Evolutionary conservation across 2,113 vertebrate genomes (phyloP), one percentile per base, ranked within the genome.

Genomic region (Varanus salvator): DNA sequence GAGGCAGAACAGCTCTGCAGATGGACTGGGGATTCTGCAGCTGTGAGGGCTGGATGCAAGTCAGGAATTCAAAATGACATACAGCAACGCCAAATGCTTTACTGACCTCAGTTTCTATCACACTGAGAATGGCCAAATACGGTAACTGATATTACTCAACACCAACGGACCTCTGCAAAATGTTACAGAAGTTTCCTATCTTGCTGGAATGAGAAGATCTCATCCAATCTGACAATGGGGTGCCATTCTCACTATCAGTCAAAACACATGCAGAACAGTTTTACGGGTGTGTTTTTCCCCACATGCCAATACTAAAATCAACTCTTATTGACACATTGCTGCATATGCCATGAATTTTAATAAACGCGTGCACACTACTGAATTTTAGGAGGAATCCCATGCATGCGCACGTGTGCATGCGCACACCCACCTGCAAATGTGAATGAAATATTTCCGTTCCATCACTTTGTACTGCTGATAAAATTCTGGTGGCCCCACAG

Each of bases 11-110:
- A 94, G 88, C 95, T 90, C 90, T 85, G 90, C 0, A 74, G 93
- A 90, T 94, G 80, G 94, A 91, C 54, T 89, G 90, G 93, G 90
- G 90, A 88, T 93, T 93, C 89, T 2, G 84, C 84, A 92, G 78
- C 87, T 86, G 57, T 38, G 60, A 92, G 0, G 86, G 83, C 90
- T 93, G 60, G 87, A 76, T 44, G 57, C 75, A 94, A 93, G 92
- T 95, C 93, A 94, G 92, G 93, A 96, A 94, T 96, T 96, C 93
- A 93, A 88, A 94, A 93, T 66, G 57, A 94, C 95, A 95, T 57
- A 54, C 91, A 91, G 94, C 89, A 95, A 89, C 66, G 82, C 48
- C 60, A 92, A 94, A 93, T 84, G 34, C 90, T 94, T 92, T 87
- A 57, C 94, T 95, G 95, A 96, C 95, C 95, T 92, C 86, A 92